Percentiles rank a stretch among this genome's conserved stretches.
These are phyloP conservation scores for Apis mellifera DNA, from an alignment of 1,140 invertebrate species.

Conservation along the genomic window DNA sequence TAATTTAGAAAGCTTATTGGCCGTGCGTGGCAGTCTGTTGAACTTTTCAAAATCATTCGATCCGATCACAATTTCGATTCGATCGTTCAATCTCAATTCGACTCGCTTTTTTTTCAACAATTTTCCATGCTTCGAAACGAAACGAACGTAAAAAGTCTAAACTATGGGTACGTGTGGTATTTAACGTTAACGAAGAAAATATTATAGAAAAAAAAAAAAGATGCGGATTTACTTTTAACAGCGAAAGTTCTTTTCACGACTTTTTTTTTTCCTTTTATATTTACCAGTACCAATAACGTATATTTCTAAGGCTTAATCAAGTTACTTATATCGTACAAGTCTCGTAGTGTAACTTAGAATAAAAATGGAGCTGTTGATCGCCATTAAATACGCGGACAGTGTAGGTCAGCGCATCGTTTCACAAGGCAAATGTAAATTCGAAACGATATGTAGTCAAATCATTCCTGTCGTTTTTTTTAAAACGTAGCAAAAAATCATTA, in stretches of 20 bases:
- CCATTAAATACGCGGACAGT: slow-evolving; percentile 38
- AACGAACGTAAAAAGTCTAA: neutral
- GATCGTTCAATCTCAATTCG: neutral
- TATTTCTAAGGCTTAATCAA: slow-evolving; percentile 11
- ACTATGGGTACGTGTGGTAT: neutral
- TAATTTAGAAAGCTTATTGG: slow-evolving; percentile 36
- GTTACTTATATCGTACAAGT: slow-evolving; percentile 56
- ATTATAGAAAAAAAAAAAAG: neutral
- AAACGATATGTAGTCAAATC: slow-evolving; percentile 16
- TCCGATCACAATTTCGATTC: neutral
- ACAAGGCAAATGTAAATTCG: slow-evolving; percentile 39
- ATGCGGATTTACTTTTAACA: neutral
- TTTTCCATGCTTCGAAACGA: neutral
- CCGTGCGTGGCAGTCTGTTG: slow-evolving; percentile 31
- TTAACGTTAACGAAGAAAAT: neutral
- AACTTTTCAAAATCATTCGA: neutral
- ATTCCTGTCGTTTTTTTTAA: neutral
- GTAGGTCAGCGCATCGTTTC: slow-evolving; percentile 38
- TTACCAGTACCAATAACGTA: slow-evolving; percentile 12
- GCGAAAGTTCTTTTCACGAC: neutral
- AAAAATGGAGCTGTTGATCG: slow-evolving; percentile 37
- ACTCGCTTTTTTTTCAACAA: neutral
- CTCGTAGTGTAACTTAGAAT: slow-evolving; percentile 38
- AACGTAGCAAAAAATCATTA: slow-evolving; percentile 2
- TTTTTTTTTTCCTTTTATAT: slow-evolving; percentile 2